Base-by-base conservation (phyloP, 1,140 invertebrate genomes). In the Dryas iulia region DNA sequence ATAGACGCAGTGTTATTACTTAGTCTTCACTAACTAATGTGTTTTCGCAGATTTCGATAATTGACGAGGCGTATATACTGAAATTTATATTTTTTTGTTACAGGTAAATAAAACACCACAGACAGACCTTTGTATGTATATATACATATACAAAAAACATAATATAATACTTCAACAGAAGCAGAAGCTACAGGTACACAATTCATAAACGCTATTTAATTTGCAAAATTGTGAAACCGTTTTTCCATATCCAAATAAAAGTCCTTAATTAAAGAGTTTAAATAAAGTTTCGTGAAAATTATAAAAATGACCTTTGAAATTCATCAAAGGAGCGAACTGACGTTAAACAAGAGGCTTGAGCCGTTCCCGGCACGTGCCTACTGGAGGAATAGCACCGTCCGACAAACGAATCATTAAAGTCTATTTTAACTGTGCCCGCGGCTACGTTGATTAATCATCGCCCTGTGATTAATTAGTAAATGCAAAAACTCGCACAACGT, bases 361-460 rank as follows among this genome's bases (percentile, higher is more conserved):
- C 78, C 76, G 75, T 83, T 73, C 80, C 63, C 66, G 78, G 82
- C 77, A 84, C 79, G 79, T 78, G 78, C 70, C 70, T 61, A 71
- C 70, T 54, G 74, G 79, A 84, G 76, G 79, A 84, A 82, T 78
- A 81, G 72, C 72, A 81, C 62, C 80, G 72, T 82, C 78, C 79
- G 71, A 79, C 82, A 82, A 83, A 81, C 78, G 82, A 74, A 86
- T 86, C 85, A 87, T 88, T 88, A 84, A 84, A 83, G 76, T 78
- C 79, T 73, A 77, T 71, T 87, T 81, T 73, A 83, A 85, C 81
- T 82, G 72, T 73, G 74, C 77, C 78, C 71, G 78, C 76, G 80
- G 81, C 81, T 76, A 68, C 65, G 62, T 81, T 86, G 79, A 87
- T 87, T 89, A 87, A 86, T 87, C 84, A 84, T 89, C 79, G 76